A percentile compares a stretch with the other conserved stretches of the same genome.
Evolutionary conservation across 2,113 vertebrate genomes (phyloP).

Genomic region (Pavo muticus): DNA sequence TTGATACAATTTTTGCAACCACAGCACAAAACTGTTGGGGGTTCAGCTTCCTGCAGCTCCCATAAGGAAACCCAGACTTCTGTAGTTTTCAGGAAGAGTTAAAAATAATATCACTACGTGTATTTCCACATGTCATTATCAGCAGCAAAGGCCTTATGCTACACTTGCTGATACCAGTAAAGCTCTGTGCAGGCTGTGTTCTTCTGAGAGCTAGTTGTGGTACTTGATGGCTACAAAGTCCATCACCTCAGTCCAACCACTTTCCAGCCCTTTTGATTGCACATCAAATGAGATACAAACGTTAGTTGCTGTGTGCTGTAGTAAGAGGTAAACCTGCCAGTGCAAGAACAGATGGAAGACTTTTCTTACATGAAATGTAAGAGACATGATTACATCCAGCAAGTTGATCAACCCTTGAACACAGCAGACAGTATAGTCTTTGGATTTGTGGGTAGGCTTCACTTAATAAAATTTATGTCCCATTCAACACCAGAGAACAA

Average conservation of each 20-base stretch:
- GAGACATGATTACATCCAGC: background rate
- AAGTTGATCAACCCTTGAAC: background rate
- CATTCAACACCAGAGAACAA: background rate
- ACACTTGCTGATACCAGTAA: background rate
- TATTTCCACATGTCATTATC: slow-evolving; percentile 45
- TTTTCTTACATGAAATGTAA: background rate
- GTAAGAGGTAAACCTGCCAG: background rate
- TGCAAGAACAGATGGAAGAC: background rate
- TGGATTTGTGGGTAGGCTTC: background rate
- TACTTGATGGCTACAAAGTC: background rate
- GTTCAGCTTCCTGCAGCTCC: slow-evolving; percentile 21
- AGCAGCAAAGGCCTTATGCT: background rate
- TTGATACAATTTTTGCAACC: background rate
- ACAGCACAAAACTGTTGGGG: background rate
- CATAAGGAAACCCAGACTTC: background rate
- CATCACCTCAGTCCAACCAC: background rate
- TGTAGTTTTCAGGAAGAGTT: slow-evolving; percentile 45
- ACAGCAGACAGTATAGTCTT: background rate
- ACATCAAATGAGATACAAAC: background rate
- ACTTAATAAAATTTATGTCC: background rate
- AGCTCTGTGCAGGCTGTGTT: background rate
- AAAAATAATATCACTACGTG: slow-evolving; percentile 47
- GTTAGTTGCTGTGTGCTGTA: background rate
- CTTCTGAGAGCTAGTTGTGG: background rate
- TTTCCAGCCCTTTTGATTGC: background rate